Evolutionary conservation across 2,113 vertebrate species (phyloP).

Genomic region (Gorilla gorilla): DNA sequence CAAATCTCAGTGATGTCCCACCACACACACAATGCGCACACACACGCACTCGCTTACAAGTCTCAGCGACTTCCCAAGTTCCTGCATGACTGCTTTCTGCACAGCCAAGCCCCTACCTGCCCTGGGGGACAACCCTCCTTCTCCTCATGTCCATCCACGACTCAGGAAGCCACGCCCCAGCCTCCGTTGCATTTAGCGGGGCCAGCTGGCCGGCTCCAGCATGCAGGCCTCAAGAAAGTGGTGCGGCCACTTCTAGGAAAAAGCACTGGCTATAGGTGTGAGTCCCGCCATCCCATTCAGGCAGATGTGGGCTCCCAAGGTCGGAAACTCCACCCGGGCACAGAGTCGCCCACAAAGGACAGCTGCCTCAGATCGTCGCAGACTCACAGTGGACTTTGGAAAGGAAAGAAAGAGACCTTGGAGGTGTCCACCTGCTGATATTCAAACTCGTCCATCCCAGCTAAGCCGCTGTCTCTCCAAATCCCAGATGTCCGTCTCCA

Average conservation of each 20-base stretch:
- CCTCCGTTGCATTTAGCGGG: neutral
- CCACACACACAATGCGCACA: too few species aligned
- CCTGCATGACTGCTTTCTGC: neutral
- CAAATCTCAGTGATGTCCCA: too few species aligned
- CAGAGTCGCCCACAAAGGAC: neutral
- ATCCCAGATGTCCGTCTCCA: too few species aligned
- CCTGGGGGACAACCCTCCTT: too few species aligned
- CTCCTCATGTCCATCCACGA: too few species aligned
- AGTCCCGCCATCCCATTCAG: accelerated
- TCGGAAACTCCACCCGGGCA: neutral
- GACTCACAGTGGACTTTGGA: neutral
- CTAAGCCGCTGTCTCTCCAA: too few species aligned
- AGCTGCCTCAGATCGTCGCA: too few species aligned
- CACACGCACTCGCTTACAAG: neutral
- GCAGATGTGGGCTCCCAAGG: neutral
- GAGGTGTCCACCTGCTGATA: too few species aligned
- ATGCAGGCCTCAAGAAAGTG: neutral
- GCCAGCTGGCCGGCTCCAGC: neutral
- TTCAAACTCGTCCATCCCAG: too few species aligned
- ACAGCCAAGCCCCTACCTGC: neutral
- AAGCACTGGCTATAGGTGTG: neutral
- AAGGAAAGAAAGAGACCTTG: neutral
- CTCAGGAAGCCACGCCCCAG: neutral
- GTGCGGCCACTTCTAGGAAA: neutral
- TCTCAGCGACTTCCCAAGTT: neutral